Percentiles rank a stretch among this genome's conserved stretches.
Evolutionary conservation across 2,797 vertebrate species (phyloP).

Genomic region (Cyclura pinguis): DNA sequence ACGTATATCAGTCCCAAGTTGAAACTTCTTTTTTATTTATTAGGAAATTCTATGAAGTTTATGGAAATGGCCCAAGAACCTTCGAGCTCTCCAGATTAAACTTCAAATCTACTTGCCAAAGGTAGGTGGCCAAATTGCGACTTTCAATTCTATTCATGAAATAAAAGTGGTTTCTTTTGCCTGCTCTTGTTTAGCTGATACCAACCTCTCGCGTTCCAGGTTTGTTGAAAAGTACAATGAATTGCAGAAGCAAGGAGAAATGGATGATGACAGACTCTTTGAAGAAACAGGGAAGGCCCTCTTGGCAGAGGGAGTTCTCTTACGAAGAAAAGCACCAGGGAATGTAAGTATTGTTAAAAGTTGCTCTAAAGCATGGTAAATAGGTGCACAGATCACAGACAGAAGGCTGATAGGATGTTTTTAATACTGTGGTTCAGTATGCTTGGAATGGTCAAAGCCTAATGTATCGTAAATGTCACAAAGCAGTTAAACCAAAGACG

Average conservation of each 20-base stretch:
- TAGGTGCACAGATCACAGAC: neutral
- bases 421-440: neutral
- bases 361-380: neutral
- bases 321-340: slow-evolving; percentile 78
- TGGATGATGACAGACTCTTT: slow-evolving; percentile 84
- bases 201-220: slow-evolving; percentile 72
- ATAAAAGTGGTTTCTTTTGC: accelerated
- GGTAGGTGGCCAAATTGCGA: slow-evolving; percentile 70
- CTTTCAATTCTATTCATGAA: accelerated
- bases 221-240: slow-evolving; percentile 90
- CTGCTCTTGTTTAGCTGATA: neutral
- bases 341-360: slow-evolving; percentile 79
- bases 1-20: accelerated
- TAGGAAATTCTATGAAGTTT: slow-evolving; percentile 89
- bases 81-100: slow-evolving; percentile 84
- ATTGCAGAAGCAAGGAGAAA: slow-evolving; percentile 80
- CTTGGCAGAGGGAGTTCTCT: slow-evolving; percentile 83
- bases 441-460: neutral
- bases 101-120: slow-evolving; percentile 88
- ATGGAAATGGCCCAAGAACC: slow-evolving; percentile 81
- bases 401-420: no score
- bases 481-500: neutral
- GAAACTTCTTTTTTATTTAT: neutral
- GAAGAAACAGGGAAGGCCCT: slow-evolving; percentile 88
- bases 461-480: neutral